Evolutionary conservation across 92 coral and sea anemone genomes (phyloP), one percentile per base, ranked within the genome.

Genomic region (Umimayanthus chanpuru): DNA sequence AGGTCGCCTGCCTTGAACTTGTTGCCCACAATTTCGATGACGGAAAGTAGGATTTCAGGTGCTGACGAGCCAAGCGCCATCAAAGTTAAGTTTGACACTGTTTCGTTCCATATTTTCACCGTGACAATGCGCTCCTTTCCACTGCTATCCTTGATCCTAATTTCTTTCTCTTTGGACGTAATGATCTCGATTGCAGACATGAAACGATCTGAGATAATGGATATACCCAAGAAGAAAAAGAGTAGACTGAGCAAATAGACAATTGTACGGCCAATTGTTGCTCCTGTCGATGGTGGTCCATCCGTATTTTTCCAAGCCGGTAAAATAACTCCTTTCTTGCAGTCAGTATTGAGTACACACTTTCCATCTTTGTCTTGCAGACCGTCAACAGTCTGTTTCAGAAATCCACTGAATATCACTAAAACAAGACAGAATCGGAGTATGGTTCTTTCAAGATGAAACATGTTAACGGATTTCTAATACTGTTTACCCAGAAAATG

Each of bases 31-130:
- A 97, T 92, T 89, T 97, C 99, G 76, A 97, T 97, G 32, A 96
- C 98, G 21, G 99, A 94, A 16, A 97, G 94, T 67, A 97, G 81
- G n/a, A 97, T 97, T 82, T 97, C 99, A 11, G 99, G 99, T 32
- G 99, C 99, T 25, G 99, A 97, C 56, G 98, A 95, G 44, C 99
- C 99, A 18, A 97, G 98, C 7, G 99, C 98, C 99, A 97, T 97
- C 44, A 97, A 95, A 23, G 99, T 97, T 90, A 97, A 87, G 90
- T 97, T 97, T 73, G 99, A 97, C 88, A 97, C 99, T 61, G 99
- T 97, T 66, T 97, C 99, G 93, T 97, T 97, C 99, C 99, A 97
- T 73, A 97, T 96, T 90, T 97, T 97, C 81, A 97, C 99, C 2
- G 99, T 97, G 29, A 97, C 90, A 14, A 94, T 86, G 32, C 98